Conservation (phyloP, 2,888 invertebrate genomes). For the Stenodema calcarata region DNA sequence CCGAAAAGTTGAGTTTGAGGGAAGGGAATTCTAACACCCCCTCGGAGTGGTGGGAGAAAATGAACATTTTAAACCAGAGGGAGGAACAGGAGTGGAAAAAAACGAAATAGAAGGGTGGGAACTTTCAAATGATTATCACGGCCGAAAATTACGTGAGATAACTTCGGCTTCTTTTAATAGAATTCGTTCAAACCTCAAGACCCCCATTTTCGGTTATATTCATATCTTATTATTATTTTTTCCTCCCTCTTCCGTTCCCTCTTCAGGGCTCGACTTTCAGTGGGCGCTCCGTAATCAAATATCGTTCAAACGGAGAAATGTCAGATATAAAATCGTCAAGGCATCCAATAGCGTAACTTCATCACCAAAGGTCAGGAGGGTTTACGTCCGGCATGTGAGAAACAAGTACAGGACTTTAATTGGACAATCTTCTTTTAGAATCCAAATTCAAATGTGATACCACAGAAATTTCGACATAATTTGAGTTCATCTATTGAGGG, state of each 20-base stretch:
- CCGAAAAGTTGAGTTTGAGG: conserved; percentile 20
- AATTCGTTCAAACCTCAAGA: background rate
- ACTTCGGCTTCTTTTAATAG: conserved; percentile 11
- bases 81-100: background rate
- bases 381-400: no score
- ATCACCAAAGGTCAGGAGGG: no score
- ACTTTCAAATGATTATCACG: background rate
- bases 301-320: no score
- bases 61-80: background rate
- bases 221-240: background rate
- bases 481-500: no score
- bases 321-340: no score
- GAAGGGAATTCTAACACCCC: background rate
- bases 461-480: no score
- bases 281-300: background rate
- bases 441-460: no score
- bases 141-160: conserved; percentile 8
- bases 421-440: no score
- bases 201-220: background rate
- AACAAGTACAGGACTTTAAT: no score
- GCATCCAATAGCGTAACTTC: no score
- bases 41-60: background rate
- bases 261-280: background rate
- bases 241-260: background rate
- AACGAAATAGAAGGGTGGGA: background rate